Evolutionary conservation across 2,888 invertebrate species (phyloP).

Genomic region (Sesamia inferens): DNA sequence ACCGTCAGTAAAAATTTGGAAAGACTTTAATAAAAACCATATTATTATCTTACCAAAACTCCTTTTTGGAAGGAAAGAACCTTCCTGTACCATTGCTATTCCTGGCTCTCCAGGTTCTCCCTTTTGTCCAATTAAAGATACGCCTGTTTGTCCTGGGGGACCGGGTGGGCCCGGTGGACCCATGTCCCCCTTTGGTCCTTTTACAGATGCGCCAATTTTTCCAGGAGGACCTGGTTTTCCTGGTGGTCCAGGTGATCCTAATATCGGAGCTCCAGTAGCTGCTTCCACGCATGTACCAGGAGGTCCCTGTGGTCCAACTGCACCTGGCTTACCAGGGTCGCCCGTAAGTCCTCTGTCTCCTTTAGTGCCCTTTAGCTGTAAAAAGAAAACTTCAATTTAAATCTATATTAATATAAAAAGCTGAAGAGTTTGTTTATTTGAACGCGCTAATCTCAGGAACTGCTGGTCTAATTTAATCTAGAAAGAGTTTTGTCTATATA

Average conservation of each 20-base stretch:
- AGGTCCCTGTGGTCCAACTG: conserved; percentile 66
- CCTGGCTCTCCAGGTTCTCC: conserved; percentile 82
- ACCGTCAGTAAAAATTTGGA: too few species aligned
- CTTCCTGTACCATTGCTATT: conserved; percentile 20
- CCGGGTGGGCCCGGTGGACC: conserved; percentile 25
- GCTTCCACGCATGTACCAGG: conserved; percentile 58
- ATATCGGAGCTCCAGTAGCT: conserved; percentile 29
- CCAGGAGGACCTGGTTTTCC: conserved; percentile 64
- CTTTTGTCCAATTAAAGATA: conserved; percentile 78
- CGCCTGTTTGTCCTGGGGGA: conserved; percentile 72
- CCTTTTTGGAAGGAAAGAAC: neutral
- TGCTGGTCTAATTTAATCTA: too few species aligned
- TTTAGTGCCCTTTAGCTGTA: conserved; percentile 79
- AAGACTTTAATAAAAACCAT: neutral
- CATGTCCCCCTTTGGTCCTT: conserved; percentile 81
- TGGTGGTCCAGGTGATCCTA: conserved; percentile 69
- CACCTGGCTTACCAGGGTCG: conserved; percentile 69
- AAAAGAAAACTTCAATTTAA: neutral
- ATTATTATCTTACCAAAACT: conserved; percentile 20
- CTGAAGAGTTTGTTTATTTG: too few species aligned
- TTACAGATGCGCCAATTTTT: conserved; percentile 73
- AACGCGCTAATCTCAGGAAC: too few species aligned
- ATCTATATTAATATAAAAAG: neutral
- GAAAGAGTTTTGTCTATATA: too few species aligned
- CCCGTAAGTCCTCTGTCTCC: conserved; percentile 75